Percentiles rank a stretch among this genome's conserved stretches.
phyloP scores from a whole-genome alignment of 2,113 vertebrate species.

The Lepus timidus region DNA sequence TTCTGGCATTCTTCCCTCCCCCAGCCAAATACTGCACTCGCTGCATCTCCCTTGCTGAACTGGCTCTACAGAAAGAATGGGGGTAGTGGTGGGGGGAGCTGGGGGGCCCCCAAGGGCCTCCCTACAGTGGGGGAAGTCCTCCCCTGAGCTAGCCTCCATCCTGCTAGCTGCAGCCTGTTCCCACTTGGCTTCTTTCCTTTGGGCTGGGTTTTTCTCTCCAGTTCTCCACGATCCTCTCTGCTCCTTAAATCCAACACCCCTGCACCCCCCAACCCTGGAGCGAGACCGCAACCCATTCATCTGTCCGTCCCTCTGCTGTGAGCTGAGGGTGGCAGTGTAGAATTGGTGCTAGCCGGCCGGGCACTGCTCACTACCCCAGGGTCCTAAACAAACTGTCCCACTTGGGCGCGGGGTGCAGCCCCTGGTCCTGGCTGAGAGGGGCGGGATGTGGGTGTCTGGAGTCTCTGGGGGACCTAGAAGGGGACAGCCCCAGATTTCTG shows the following conservation, averaged over 20 bases:
- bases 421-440: neutral
- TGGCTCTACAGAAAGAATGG: neutral
- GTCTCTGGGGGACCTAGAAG: neutral
- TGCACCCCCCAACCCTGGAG: neutral
- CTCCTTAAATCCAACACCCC: neutral
- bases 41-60: conserved; percentile 56
- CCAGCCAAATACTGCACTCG: conserved; percentile 54
- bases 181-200: no score
- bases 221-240: neutral
- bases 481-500: neutral
- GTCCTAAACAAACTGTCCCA: neutral
- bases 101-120: neutral
- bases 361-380: neutral
- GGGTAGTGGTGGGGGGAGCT: neutral
- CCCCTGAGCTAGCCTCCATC: neutral
- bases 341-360: neutral
- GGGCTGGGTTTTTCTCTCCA: neutral
- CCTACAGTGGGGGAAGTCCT: neutral
- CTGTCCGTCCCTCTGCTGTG: no score
- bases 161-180: neutral
- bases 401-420: neutral
- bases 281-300: neutral
- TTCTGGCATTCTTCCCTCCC: conserved; percentile 68
- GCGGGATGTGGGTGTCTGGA: neutral
- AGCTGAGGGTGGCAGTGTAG: neutral